phyloP scores from a whole-genome alignment of 1,140 invertebrate genomes.

The Drosophila navojoa region DNA sequence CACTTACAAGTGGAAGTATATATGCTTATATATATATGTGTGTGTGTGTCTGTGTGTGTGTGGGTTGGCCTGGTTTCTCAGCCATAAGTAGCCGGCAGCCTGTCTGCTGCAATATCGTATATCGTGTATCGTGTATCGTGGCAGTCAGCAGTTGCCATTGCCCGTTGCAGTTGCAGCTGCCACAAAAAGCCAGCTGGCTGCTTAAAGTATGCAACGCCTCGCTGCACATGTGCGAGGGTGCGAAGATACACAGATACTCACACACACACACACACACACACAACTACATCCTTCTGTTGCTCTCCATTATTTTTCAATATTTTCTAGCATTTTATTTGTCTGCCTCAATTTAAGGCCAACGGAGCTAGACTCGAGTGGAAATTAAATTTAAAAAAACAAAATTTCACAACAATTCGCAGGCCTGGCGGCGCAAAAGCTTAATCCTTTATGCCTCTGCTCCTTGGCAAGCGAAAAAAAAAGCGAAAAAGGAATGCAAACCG shows the following conservation, averaged over 20 bases:
- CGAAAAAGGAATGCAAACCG: slow-evolving; percentile 25
- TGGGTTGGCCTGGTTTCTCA: slow-evolving; percentile 52
- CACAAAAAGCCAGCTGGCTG: slow-evolving; percentile 30
- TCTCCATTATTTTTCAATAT: slow-evolving; percentile 55
- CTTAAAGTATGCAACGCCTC: slow-evolving; percentile 43
- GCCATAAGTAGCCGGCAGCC: slow-evolving; percentile 64
- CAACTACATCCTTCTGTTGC: neutral
- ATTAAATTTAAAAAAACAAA: slow-evolving; percentile 68
- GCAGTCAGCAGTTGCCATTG: slow-evolving; percentile 15
- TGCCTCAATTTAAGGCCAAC: slow-evolving; percentile 44
- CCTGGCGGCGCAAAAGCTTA: slow-evolving; percentile 61
- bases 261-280: neutral
- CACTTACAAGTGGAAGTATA: slow-evolving; percentile 21
- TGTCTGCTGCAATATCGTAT: slow-evolving; percentile 66
- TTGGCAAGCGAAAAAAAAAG: slow-evolving; percentile 32
- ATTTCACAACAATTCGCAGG: slow-evolving; percentile 69
- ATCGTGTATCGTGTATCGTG: slow-evolving; percentile 5
- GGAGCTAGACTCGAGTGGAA: slow-evolving; percentile 28
- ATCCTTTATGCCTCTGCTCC: slow-evolving; percentile 71
- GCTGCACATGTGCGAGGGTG: slow-evolving; percentile 37
- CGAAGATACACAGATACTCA: neutral
- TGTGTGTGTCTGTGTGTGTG: slow-evolving; percentile 9
- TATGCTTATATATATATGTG: neutral
- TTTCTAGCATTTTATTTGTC: slow-evolving; percentile 68
- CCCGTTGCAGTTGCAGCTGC: slow-evolving; percentile 20